phyloP scores from a whole-genome alignment of 2,113 vertebrate genomes.

The Lutjanus erythropterus region DNA sequence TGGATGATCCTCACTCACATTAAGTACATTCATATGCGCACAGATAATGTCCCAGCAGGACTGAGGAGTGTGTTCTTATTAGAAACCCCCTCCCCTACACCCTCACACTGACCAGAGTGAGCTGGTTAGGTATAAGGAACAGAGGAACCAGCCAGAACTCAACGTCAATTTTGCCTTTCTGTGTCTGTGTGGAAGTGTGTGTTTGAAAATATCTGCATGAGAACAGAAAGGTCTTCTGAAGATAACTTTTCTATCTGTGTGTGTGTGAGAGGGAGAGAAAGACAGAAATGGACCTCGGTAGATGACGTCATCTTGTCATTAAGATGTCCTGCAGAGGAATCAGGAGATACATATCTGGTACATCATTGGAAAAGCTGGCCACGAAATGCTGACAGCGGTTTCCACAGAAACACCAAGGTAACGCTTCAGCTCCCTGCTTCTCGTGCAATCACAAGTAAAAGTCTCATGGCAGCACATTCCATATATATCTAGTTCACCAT shows the following conservation, averaged over 20 bases:
- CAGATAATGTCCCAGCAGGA: slow-evolving; percentile 53
- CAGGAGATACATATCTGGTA: background rate
- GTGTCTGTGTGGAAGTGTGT: background rate
- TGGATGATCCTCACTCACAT: slow-evolving; percentile 41
- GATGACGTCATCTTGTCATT: slow-evolving; percentile 13
- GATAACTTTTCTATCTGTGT: background rate
- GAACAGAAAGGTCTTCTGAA: background rate
- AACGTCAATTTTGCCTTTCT: slow-evolving; percentile 14
- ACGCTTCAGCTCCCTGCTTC: slow-evolving; percentile 28
- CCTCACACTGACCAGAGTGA: slow-evolving; percentile 6
- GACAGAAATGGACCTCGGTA: background rate
- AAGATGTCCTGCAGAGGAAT: background rate
- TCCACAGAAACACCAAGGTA: slow-evolving; percentile 35
- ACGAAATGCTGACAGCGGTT: slow-evolving; percentile 49
- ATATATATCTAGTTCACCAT: slow-evolving; percentile 53
- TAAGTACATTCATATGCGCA: slow-evolving; percentile 24
- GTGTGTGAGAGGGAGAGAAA: background rate
- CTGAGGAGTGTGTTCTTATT: slow-evolving; percentile 40
- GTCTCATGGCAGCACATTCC: slow-evolving; percentile 45
- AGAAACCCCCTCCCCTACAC: background rate
- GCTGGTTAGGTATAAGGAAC: background rate
- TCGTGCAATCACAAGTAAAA: slow-evolving; percentile 22
- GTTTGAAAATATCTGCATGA: background rate
- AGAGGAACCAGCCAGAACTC: slow-evolving; percentile 2
- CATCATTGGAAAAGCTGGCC: slow-evolving; percentile 13